Base-by-base conservation (phyloP, 1,140 invertebrate genomes). In the Thaumatotibia leucotreta region DNA sequence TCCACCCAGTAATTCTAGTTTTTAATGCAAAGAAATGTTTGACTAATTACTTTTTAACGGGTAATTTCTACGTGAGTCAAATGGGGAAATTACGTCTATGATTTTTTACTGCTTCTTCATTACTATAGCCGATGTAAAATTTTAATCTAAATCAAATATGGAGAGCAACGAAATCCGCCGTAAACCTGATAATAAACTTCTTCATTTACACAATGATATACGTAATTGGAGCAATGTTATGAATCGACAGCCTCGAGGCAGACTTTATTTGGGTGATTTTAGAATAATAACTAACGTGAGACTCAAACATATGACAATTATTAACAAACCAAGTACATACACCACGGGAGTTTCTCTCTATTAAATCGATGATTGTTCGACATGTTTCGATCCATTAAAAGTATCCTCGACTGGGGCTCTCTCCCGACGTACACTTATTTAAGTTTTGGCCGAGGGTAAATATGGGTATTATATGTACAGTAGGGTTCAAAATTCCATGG, bases 161-260 rank as follows among this genome's bases (percentile, higher is more conserved):
- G n/a, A 50, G 10, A 50, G 2, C 22, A 23, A 52, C 23, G 23
- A 52, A 52, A 58, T 27, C 24, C 24, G 27, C 17, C 52, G 5
- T 76, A 76, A 74, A 66, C 67, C 70, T 70, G 3, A 35, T 67
- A 70, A 74, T 77, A 73, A 69, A 80, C 77, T 80, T 80, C 77
- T 80, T 68, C 54, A 75, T 80, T 80, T 77, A 62, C 70, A 64
- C 49, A 69, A 49, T 64, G 71, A 70, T 76, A 22, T 33, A 17
- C 4, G 9, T 54, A 58, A 58, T 58, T 58, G 14, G 17, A 27
- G 52, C 23, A 29, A 58, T 58, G 8, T 10, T 54, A 54, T 27
- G 52, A 29, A 58, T 58, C 29, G 27, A 58, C 24, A 58, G 23
- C 52, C 24, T 0, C 39, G 17, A 45, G 39, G 39, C 39, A 9